Conservation (phyloP, 2,888 invertebrate genomes). For the Phyllotreta cruciferae region DNA sequence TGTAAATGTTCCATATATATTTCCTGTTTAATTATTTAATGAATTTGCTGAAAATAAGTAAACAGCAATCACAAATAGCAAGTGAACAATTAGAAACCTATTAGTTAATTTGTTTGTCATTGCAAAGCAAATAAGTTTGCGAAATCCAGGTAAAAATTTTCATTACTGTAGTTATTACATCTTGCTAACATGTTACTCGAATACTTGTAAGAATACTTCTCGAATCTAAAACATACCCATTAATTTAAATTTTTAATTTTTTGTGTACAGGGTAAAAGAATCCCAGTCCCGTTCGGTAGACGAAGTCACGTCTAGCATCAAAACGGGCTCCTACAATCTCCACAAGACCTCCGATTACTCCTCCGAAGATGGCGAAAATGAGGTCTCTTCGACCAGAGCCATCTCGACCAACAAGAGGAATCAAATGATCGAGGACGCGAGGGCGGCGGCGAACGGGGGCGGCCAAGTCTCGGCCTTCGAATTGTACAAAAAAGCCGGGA, state of each 20-base stretch:
- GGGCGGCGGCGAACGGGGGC: constrained; percentile 62
- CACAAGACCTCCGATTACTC: constrained; percentile 71
- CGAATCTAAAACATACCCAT: too few species aligned
- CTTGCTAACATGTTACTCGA: too few species aligned
- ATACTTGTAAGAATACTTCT: too few species aligned
- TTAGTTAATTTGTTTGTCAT: too few species aligned
- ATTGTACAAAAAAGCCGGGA: constrained; percentile 78
- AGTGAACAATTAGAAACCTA: too few species aligned
- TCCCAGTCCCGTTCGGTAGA: constrained; percentile 54
- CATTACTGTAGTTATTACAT: too few species aligned
- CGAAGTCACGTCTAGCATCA: constrained; percentile 50
- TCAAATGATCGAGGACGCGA: constrained; percentile 62
- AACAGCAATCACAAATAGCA: background rate
- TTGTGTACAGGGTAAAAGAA: constrained; percentile 44
- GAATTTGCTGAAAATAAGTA: background rate
- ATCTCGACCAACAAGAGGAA: constrained; percentile 61
- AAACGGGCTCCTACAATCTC: constrained; percentile 49
- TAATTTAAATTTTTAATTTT: background rate
- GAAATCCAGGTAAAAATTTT: too few species aligned
- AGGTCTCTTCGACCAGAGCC: constrained; percentile 59
- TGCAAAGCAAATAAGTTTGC: too few species aligned
- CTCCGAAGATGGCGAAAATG: constrained; percentile 65
- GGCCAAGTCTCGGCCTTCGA: constrained; percentile 72
- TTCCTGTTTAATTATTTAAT: constrained; percentile 1
- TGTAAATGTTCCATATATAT: background rate